phyloP scores from a whole-genome alignment of 2,113 vertebrate genomes.

The Semnornis frantzii region DNA sequence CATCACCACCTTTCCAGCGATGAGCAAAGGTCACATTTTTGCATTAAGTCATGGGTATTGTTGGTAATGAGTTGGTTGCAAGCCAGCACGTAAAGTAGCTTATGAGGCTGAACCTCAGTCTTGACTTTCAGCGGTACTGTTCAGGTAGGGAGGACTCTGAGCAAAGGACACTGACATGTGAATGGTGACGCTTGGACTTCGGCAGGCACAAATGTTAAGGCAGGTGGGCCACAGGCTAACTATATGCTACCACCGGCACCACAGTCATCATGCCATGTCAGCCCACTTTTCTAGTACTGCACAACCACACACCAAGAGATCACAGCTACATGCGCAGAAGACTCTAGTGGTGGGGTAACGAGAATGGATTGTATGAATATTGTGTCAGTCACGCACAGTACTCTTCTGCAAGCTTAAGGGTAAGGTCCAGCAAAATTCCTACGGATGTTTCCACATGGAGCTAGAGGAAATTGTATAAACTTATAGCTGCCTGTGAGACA shows the following conservation, averaged over 20 bases:
- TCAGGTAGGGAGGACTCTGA: not conserved
- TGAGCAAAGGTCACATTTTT: not conserved
- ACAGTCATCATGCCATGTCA: accelerated
- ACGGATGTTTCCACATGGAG: not conserved
- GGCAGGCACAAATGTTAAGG: not conserved
- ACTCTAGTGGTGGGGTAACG: not conserved
- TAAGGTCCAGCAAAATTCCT: not conserved
- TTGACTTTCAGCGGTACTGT: not conserved
- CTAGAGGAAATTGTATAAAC: not conserved
- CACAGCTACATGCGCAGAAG: not conserved
- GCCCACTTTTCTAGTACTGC: not conserved
- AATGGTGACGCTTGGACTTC: not conserved
- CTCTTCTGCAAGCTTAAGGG: not conserved
- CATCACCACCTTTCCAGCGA: not conserved
- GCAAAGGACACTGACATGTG: not conserved
- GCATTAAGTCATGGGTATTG: not conserved
- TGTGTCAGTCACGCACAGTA: not conserved
- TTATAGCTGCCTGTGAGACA: not conserved
- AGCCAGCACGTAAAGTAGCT: not conserved
- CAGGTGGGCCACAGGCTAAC: not conserved
- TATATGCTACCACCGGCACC: not conserved
- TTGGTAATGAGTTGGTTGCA: not conserved
- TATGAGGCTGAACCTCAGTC: not conserved
- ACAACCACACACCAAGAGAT: not conserved
- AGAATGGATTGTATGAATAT: not conserved